Conservation (phyloP, 2,797 vertebrate genomes). For the Eulemur albifrons region DNA sequence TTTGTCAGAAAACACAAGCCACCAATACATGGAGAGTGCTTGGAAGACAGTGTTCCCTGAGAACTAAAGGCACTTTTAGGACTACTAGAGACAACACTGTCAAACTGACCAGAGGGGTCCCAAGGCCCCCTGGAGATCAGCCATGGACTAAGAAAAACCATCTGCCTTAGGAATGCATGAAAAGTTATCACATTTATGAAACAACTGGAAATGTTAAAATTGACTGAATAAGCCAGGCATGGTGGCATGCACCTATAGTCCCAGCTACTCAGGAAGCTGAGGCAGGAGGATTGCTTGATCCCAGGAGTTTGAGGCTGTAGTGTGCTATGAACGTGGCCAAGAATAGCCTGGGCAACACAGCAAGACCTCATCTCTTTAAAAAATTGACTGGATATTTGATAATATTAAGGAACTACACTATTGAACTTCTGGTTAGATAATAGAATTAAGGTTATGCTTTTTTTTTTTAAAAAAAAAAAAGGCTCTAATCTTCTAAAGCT, state of each 20-base stretch:
- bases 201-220: background rate
- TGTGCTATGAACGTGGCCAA: background rate
- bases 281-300: background rate
- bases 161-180: background rate
- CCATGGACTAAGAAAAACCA: background rate
- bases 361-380: background rate
- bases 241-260: background rate
- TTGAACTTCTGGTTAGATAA: background rate
- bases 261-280: background rate
- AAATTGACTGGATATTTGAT: background rate
- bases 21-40: background rate
- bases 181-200: background rate
- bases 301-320: background rate
- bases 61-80: background rate
- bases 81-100: background rate
- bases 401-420: constrained; percentile 17
- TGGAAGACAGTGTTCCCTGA: background rate
- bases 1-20: background rate
- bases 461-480: background rate
- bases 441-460: background rate
- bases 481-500: background rate
- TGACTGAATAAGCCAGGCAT: background rate
- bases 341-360: background rate
- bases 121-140: background rate
- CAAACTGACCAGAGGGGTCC: background rate